Conservation (phyloP, 2,797 vertebrate genomes). For the Corythornis leucogaster region DNA sequence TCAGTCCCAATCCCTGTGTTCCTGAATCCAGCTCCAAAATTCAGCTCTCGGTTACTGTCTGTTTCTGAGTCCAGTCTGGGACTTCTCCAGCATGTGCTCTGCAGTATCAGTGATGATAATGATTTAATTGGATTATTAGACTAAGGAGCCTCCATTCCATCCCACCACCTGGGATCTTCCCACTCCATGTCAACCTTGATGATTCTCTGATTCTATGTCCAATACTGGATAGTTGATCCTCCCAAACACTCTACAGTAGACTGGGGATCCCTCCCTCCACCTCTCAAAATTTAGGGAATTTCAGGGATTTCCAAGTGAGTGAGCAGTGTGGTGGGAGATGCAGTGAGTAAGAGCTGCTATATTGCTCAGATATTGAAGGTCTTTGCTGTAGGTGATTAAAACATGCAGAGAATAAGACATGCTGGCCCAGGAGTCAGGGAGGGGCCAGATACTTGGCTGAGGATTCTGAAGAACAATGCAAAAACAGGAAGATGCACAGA, state of each 20-base stretch:
- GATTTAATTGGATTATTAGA: not conserved
- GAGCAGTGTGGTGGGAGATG: fast-evolving
- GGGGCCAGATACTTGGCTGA: conserved; percentile 38
- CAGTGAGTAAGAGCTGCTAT: not conserved
- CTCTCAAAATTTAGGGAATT: not conserved
- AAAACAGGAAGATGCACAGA: conserved; percentile 52
- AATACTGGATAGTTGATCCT: not conserved
- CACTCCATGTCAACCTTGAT: not conserved
- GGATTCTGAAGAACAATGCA: not conserved
- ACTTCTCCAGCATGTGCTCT: not conserved
- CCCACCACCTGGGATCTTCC: not conserved
- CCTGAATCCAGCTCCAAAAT: not conserved
- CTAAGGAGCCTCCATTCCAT: not conserved
- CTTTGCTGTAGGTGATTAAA: not conserved
- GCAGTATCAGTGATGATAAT: not conserved
- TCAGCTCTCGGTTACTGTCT: not conserved
- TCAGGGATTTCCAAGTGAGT: not conserved
- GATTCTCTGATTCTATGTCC: not conserved
- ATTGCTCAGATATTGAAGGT: not conserved
- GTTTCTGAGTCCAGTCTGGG: not conserved
- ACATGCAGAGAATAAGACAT: not conserved
- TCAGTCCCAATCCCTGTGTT: not conserved
- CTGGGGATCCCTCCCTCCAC: not conserved
- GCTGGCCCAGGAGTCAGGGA: conserved; percentile 4
- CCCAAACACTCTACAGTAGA: not conserved